phyloP scores from a whole-genome alignment of 1,140 invertebrate genomes.

The Cyclina sinensis region DNA sequence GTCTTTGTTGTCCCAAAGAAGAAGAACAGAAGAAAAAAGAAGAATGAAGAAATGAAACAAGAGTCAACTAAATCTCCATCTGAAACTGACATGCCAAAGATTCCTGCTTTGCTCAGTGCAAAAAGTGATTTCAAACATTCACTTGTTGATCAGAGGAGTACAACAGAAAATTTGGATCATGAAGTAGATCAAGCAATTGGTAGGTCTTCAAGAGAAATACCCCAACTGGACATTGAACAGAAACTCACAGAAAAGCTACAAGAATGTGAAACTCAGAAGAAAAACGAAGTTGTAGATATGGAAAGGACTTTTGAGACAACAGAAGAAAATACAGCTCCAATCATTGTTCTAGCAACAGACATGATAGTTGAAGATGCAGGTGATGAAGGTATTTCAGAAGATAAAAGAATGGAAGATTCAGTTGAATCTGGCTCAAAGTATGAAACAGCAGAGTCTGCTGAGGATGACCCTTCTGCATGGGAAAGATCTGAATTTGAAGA shows the following conservation, averaged over 20 bases:
- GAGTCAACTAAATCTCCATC: background rate
- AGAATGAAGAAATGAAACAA: background rate
- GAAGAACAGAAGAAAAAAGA: slow-evolving; percentile 2
- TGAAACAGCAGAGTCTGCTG: slow-evolving; percentile 62
- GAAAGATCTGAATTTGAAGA: slow-evolving; percentile 50
- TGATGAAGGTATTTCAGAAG: background rate
- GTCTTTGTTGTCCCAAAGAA: background rate
- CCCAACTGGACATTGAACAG: background rate
- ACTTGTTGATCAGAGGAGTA: background rate
- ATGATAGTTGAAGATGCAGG: background rate
- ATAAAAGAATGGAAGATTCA: slow-evolving; percentile 37
- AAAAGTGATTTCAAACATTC: background rate
- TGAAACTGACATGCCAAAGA: background rate
- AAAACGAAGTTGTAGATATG: background rate
- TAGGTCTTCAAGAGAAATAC: too few relatives aligned
- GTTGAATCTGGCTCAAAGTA: slow-evolving; percentile 45
- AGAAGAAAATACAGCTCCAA: background rate
- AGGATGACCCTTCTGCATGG: slow-evolving; percentile 56
- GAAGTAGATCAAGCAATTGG: background rate
- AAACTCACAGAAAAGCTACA: too few relatives aligned
- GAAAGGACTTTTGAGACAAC: background rate
- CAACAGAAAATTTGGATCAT: background rate
- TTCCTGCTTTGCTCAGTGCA: background rate
- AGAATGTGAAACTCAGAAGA: background rate
- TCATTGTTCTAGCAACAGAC: background rate